Base-by-base conservation (phyloP, 2,797 vertebrate species). In the Malurus leucopterus region DNA sequence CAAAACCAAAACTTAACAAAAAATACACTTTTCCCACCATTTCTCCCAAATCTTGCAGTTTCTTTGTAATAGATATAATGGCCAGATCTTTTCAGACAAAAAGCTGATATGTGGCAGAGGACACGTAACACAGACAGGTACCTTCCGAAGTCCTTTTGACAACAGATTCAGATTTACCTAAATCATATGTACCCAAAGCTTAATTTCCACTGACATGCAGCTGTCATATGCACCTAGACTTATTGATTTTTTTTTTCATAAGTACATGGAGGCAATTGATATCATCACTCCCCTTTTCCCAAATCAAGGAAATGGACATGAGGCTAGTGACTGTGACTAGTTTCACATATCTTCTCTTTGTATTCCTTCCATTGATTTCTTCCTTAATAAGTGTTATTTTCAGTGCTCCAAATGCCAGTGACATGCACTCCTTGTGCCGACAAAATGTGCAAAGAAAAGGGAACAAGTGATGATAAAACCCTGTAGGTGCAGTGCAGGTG, bases 1-100 rank as follows among this genome's bases (percentile, higher is more conserved):
- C 29, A 82, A 90, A 93, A 32, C 0, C 32, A 85, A 92, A 91
- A 84, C 24, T 58, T 70, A 57, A 90, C 30, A 74, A 90, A 86
- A 90, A 78, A 34, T 44, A 50, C 7, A 24, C 32, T 90, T 95
- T 94, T 62, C 88, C 84, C 86, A 92, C 72, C 29, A 77, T 92
- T 91, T 84, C 30, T 68, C 85, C 30, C 26, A 62, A 38, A 92
- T 68, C n/a, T 79, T 86, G 41, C 15, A 26, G 9, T 63, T 86
- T 82, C 38, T 76, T 91, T 88, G 36, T 58, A 84, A 71, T 32
- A 55, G 17, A 6, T 41, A 26, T 43, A 51, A 74, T 29, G 23
- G n/a, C 34, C 38, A 77, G 54, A 76, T 41, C 9, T 62, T 84
- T 62, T 79, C 23, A 68, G 43, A 69, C 14, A 79, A 59, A 86